Base-by-base conservation (phyloP, 1,140 invertebrate genomes). In the Scaptomyza pallida region DNA sequence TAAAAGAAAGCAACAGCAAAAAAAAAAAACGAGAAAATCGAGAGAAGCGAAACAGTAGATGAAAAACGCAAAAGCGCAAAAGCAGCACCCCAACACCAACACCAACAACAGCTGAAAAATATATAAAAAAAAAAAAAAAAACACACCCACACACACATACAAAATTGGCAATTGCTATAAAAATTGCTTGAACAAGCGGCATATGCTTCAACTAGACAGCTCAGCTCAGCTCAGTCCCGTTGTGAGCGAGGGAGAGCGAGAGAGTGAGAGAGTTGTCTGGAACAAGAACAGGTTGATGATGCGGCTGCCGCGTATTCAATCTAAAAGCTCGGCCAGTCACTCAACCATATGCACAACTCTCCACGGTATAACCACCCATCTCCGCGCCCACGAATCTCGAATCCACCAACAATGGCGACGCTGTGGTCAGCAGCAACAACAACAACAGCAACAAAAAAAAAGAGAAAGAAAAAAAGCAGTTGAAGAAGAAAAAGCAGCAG, bases 131-230 rank as follows among this genome's bases (percentile, higher is more conserved):
- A 45, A 33, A 60, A 23, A 16, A 61, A 37, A 41, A 69, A 37
- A 64, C 74, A 72, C 65, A 70, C n/a, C n/a, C n/a, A n/a, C n/a
- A n/a, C n/a, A n/a, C n/a, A n/a, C n/a, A n/a, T n/a, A n/a, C n/a
- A n/a, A 85, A 80, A 85, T 86, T 86, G 76, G 56, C 81, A 85
- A 86, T 77, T 80, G 81, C 68, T 65, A 86, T 80, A 85, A 80
- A 86, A 85, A 85, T 80, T 77, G 81, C 81, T 81, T 71, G 73
- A 64, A 82, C 78, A 73, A 74, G 77, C 61, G 65, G 65, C 81
- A 85, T 83, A 86, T 85, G 81, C 86, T 85, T 69, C 40, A 41
- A 30, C 23, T 26, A 26, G 23, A 6, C 23, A 26, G 23, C n/a
- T 26, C 23, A 26, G 23, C 4, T 26, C 23, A 26, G 23, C 23